Evolutionary conservation across 1,140 invertebrate species (phyloP), one percentile per base, ranked within the genome.

Genomic region (Caenorhabditis briggsae): DNA sequence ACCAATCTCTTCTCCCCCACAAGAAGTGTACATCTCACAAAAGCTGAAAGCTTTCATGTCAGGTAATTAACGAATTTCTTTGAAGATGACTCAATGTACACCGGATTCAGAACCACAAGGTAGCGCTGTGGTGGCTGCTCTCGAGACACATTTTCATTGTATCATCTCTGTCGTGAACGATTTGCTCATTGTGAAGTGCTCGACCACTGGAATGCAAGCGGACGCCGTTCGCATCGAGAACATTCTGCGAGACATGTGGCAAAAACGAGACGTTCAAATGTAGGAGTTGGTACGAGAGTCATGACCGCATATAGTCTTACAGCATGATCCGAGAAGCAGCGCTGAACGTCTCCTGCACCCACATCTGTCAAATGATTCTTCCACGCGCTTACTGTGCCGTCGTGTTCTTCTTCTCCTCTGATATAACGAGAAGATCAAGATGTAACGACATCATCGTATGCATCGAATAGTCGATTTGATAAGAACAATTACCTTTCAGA

Each of bases 371-470:
- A 9, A 78, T n/a, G 5, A 9, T 78, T 20, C 70, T 78, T 9
- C 70, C 70, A 50, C 70, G 70, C 12, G 70, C 70, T 12, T 78
- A 78, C 46, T 78, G 70, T n/a, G 70, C 70, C 33, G 70, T 78
- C 8, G 70, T 78, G 6, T 53, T 50, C 46, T 78, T 78, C 70
- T 78, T 78, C 70, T 78, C 70, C 11, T 43, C 70, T 12, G 70
- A 78, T 12, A 18, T 78, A 8, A 14, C 48, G 18, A 12, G 70
- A n/a, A 16, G 70, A 11, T 78, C 70, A 3, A 46, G 70, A n/a
- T 78, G 70, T 46, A 50, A 14, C n/a, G 70, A 78, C n/a, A 78
- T 78, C 9, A 78, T 78, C 9, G 70, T 78, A 46, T 25, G 70
- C 14, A 18, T 12, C 46, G 7, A 23, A 25, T 2, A 11, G 12